phyloP scores from a whole-genome alignment of 2,113 vertebrate genomes.

The Aythya baeri region DNA sequence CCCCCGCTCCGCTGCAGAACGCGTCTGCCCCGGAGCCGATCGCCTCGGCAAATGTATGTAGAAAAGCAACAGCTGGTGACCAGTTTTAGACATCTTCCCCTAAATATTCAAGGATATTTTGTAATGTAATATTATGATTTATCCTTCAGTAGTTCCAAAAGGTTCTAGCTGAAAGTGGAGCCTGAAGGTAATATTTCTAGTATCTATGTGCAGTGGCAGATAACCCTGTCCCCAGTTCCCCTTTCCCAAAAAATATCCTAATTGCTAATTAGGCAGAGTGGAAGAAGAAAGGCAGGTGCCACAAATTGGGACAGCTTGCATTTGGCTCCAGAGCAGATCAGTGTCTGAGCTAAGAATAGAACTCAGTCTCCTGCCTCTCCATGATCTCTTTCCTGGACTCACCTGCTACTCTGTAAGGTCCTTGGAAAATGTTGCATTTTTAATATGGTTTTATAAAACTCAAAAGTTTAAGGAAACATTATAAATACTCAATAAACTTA shows the following conservation, averaged over 20 bases:
- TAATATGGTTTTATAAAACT: not conserved
- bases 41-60: too few relatives aligned
- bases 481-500: not conserved
- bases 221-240: not conserved
- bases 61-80: slow-evolving; percentile 28
- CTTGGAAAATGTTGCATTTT: not conserved
- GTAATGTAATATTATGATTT: not conserved
- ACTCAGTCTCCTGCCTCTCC: not conserved
- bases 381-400: not conserved
- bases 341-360: not conserved
- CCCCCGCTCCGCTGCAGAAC: too few relatives aligned
- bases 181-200: not conserved
- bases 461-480: not conserved
- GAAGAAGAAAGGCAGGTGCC: not conserved
- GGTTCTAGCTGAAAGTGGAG: not conserved
- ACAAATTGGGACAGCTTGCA: rapidly evolving
- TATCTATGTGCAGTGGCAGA: not conserved
- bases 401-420: not conserved
- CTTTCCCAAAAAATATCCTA: slow-evolving; percentile 5
- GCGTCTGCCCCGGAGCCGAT: too few relatives aligned
- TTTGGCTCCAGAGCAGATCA: not conserved
- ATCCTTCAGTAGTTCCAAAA: not conserved
- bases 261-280: not conserved
- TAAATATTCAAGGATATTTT: not conserved
- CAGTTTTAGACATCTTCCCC: not conserved